phyloP scores from a whole-genome alignment of 2,113 vertebrate species.

The Salvelinus fontinalis region DNA sequence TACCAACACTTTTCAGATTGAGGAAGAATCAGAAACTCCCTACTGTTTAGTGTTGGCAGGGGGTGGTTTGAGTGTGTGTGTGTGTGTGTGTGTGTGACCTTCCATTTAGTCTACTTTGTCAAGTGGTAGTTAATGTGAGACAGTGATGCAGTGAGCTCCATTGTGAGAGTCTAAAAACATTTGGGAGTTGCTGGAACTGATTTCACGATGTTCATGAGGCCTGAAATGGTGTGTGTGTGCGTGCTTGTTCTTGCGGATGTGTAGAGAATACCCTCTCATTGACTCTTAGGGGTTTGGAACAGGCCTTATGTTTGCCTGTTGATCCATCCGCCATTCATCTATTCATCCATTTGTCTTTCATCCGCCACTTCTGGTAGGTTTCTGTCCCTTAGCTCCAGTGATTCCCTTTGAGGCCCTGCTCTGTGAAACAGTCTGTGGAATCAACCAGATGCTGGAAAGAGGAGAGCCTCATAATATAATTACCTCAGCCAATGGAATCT shows the following conservation, averaged over 20 bases:
- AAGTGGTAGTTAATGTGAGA: not conserved
- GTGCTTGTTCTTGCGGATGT: not conserved
- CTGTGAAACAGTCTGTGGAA: conserved; percentile 24
- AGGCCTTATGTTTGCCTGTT: conserved; percentile 23
- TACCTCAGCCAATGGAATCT: conserved; percentile 47
- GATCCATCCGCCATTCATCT: conserved; percentile 11
- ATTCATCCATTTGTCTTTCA: conserved; percentile 22
- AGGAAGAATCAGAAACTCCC: not conserved
- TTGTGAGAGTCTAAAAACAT: not conserved
- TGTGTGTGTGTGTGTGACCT: not conserved
- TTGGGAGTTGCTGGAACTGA: conserved; percentile 2
- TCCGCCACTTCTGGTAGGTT: conserved; percentile 9
- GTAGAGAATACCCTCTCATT: not conserved
- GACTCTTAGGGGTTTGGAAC: conserved; percentile 30
- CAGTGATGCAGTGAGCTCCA: conserved; percentile 4
- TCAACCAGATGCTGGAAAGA: conserved; percentile 40
- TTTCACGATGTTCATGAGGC: conserved; percentile 28
- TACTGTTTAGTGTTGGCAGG: not conserved
- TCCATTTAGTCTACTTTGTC: not conserved
- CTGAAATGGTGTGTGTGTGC: conserved; percentile 4
- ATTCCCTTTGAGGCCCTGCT: conserved; percentile 24
- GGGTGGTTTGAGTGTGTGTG: not conserved
- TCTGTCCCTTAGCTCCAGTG: conserved; percentile 18
- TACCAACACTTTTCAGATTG: too few species aligned
- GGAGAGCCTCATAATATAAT: conserved; percentile 45